These are phyloP conservation scores for Sebastes ruberrimus DNA, from an alignment of 2,797 vertebrate species.

Conservation along the genomic window DNA sequence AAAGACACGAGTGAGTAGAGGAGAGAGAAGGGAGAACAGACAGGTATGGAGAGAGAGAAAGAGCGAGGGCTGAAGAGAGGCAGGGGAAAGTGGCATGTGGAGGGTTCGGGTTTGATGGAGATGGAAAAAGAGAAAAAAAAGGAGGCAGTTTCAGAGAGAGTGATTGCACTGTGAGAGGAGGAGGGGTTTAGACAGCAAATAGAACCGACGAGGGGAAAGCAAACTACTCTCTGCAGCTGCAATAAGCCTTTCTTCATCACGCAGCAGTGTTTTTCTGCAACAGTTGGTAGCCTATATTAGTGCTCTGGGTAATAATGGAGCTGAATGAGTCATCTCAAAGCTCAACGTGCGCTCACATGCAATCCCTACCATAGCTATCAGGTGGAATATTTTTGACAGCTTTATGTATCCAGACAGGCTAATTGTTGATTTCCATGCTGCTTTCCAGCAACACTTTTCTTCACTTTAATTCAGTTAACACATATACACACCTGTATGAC, in stretches of 20 bases:
- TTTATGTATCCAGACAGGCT: not conserved
- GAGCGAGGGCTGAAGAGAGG: not conserved
- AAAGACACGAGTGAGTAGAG: not conserved
- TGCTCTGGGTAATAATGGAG: conserved; percentile 13
- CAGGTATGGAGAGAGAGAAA: not conserved
- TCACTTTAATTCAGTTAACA: not conserved
- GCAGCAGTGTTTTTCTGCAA: conserved; percentile 9
- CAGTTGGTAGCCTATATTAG: not conserved
- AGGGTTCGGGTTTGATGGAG: conserved; percentile 41
- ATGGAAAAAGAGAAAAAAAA: conserved; percentile 10
- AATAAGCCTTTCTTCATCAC: conserved; percentile 35
- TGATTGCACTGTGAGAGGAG: conserved; percentile 16
- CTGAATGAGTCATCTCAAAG: conserved; percentile 24
- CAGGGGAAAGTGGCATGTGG: not conserved
- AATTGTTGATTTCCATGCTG: not conserved
- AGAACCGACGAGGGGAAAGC: conserved; percentile 5
- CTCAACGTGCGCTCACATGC: not conserved
- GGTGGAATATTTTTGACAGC: not conserved
- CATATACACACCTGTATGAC: not conserved
- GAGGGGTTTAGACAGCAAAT: not conserved
- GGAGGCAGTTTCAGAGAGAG: conserved; percentile 17
- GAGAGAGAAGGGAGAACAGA: not conserved
- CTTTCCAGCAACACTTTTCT: not conserved
- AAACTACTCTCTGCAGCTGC: conserved; percentile 36
- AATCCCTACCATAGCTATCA: not conserved